Evolutionary conservation across 2,888 invertebrate genomes (phyloP), one percentile per base, ranked within the genome.

Genomic region (Laothoe populi): DNA sequence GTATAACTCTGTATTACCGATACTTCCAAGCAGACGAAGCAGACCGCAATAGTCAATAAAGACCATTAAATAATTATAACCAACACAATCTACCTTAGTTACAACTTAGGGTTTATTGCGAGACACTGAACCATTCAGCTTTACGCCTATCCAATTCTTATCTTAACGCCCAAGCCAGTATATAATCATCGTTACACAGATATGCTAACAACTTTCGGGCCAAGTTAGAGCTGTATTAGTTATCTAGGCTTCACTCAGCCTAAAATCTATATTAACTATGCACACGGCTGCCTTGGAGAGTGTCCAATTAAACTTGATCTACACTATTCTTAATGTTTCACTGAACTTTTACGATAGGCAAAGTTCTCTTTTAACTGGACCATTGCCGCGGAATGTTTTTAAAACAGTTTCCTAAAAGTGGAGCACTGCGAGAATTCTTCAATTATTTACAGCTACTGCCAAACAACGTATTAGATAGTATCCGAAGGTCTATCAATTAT

Each of bases 381-480:
- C 63, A 16, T 31, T 31, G 35, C 19, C 31, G 57, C 70, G 68
- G 67, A 62, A 66, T 73, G 73, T 77, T 82, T 82, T 81, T 74
- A 75, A 82, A 83, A 73, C 70, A 68, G 74, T 69, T 72, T 69
- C 69, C 71, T 72, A 74, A 78, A 84, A 82, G 68, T 79, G 71
- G 77, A 76, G 71, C 79, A 71, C 64, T 66, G 74, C 73, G 73
- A 72, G 75, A 71, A 77, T 75, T 75, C 76, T 73, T 79, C 74
- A 84, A 80, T 83, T 82, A 84, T 82, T 78, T 70, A 74, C 72
- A 70, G 73, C 68, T 49, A 58, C 24, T 48, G 48, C 59, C 65
- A 62, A 64, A 64, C 49, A 58, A 38, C 31, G 23, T 40, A 35
- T 49, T 53, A 59, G 35, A 60, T 63, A 21, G 53, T 38, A 59